Evolutionary conservation across 2,113 vertebrate species (phyloP).

Genomic region (Riparia riparia): DNA sequence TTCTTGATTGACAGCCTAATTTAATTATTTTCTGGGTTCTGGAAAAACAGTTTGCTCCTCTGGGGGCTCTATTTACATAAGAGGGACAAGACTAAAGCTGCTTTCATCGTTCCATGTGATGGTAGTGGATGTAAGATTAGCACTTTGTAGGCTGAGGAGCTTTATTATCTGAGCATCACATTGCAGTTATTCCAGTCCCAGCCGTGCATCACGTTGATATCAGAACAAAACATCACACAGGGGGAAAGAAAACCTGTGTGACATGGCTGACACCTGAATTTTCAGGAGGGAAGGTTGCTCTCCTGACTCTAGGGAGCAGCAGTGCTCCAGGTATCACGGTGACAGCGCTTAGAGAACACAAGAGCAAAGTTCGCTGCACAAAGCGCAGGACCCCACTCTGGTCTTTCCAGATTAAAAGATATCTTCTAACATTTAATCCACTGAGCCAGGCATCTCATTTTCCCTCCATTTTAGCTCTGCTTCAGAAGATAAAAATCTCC

Average conservation of each 20-base stretch:
- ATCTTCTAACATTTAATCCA: not conserved
- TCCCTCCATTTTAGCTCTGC: not conserved
- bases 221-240: not conserved
- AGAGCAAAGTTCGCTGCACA: not conserved
- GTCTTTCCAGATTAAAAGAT: not conserved
- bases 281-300: not conserved
- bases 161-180: not conserved
- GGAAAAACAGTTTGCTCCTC: not conserved
- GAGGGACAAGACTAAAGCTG: not conserved
- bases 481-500: not conserved
- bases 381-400: not conserved
- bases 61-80: not conserved
- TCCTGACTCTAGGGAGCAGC: conserved; percentile 4
- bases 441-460: not conserved
- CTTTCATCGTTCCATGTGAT: not conserved
- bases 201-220: not conserved
- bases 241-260: not conserved
- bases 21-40: not conserved
- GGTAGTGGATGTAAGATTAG: not conserved
- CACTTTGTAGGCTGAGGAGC: not conserved
- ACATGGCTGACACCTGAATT: not conserved
- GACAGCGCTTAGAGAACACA: not conserved
- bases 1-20: not conserved
- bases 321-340: not conserved
- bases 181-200: not conserved